Conservation (phyloP, 2,113 vertebrate genomes). For the Dinomys branickii region DNA sequence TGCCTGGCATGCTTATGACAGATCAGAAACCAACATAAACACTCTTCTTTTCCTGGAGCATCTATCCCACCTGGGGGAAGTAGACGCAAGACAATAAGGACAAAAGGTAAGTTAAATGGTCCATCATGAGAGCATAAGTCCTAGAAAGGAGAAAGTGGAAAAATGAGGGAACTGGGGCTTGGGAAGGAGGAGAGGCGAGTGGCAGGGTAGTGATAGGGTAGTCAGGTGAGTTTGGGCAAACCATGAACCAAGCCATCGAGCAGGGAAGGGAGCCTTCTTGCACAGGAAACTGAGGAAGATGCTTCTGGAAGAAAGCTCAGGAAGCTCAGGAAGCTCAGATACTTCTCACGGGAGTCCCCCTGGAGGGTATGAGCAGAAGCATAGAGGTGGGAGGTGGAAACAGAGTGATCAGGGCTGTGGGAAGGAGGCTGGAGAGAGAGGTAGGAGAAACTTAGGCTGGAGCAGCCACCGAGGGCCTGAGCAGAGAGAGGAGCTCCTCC, state of each 20-base stretch:
- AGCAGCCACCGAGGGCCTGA: rapidly evolving
- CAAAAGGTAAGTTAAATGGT: background rate
- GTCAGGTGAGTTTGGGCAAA: background rate
- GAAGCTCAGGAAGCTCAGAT: background rate
- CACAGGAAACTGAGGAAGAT: background rate
- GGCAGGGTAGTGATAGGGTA: background rate
- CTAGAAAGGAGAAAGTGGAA: background rate
- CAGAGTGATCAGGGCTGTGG: background rate
- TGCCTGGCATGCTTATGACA: background rate
- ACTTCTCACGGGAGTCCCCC: too few relatives aligned
- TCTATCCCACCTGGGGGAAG: background rate
- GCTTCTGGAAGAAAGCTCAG: background rate
- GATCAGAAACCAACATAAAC: background rate
- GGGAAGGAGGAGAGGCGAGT: background rate
- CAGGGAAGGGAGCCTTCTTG: background rate
- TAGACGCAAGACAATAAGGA: background rate
- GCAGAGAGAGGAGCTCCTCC: background rate
- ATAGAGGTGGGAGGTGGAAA: too few relatives aligned
- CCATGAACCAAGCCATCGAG: background rate
- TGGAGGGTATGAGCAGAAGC: background rate
- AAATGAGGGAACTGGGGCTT: background rate
- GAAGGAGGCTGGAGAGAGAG: background rate
- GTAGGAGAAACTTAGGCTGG: rapidly evolving
- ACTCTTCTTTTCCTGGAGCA: background rate
- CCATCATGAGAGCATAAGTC: background rate